Conservation (phyloP, 2,888 invertebrate genomes). For the Thymelicus sylvestris region DNA sequence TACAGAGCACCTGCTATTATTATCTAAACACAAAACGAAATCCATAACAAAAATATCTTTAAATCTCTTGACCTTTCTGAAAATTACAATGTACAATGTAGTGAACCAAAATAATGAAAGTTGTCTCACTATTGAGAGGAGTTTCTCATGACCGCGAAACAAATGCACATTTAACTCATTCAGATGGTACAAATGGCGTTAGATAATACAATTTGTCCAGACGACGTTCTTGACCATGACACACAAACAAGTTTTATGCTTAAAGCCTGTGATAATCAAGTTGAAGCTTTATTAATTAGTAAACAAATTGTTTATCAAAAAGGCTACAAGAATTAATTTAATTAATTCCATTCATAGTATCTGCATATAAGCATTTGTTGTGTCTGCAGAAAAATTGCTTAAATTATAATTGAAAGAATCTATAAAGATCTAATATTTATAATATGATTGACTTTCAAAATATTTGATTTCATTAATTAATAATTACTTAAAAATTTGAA, state of each 20-base stretch:
- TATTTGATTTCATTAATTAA: no score
- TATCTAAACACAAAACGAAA: background rate
- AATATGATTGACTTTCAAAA: no score
- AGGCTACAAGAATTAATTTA: no score
- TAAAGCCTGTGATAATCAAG: background rate
- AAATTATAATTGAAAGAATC: no score
- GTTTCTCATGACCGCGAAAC: constrained; percentile 61
- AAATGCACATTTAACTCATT: constrained; percentile 27
- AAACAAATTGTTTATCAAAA: background rate
- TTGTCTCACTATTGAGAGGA: constrained; percentile 46
- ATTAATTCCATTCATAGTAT: no score
- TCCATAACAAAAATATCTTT: constrained; percentile 31
- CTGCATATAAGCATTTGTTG: no score
- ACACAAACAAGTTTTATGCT: background rate
- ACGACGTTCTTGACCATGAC: constrained; percentile 26
- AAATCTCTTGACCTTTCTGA: constrained; percentile 39
- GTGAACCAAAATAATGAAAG: constrained; percentile 38
- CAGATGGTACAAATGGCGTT: constrained; percentile 31
- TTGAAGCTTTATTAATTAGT: background rate
- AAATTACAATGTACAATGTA: constrained; percentile 37
- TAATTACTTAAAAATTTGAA: no score
- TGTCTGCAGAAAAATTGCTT: no score
- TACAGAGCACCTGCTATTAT: background rate
- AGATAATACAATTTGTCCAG: constrained; percentile 35
- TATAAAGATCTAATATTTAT: no score